Evolutionary conservation across 2,797 vertebrate species (phyloP).

Genomic region (Smutsia gigantea): DNA sequence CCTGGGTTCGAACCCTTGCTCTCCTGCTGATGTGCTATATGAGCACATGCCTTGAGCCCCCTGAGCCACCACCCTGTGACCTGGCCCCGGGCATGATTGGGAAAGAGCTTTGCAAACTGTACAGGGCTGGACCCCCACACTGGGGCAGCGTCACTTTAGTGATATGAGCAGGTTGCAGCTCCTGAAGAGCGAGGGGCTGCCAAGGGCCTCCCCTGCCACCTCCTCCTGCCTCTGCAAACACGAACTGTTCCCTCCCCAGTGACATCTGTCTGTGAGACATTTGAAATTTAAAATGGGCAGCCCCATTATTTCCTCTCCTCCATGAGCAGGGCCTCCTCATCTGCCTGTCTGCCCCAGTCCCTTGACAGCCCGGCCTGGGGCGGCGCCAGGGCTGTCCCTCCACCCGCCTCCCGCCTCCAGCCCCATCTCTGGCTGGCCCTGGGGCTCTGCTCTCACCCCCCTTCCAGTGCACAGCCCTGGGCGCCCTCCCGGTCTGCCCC

Average conservation of each 20-base stretch:
- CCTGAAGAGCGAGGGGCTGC: not conserved
- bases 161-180: not conserved
- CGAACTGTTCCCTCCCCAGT: conserved; percentile 70
- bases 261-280: conserved; percentile 79
- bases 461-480: not conserved
- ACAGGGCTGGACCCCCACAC: not conserved
- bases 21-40: not conserved
- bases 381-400: conserved; percentile 5
- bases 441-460: not conserved
- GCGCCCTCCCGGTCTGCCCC: not conserved
- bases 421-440: not conserved
- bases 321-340: not conserved
- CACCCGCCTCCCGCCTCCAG: not conserved
- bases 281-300: conserved; percentile 77
- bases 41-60: not conserved
- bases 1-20: not conserved
- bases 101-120: conserved; percentile 5
- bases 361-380: conserved; percentile 45
- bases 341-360: not conserved
- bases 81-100: not conserved
- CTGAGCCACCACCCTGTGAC: not conserved
- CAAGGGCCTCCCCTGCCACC: not conserved
- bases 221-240: not conserved
- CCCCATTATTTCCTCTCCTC: conserved; percentile 60
- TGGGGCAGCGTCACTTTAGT: not conserved